Conservation (phyloP, 35 echinoderm and acorn worm species). For the Anneissia japonica region DNA sequence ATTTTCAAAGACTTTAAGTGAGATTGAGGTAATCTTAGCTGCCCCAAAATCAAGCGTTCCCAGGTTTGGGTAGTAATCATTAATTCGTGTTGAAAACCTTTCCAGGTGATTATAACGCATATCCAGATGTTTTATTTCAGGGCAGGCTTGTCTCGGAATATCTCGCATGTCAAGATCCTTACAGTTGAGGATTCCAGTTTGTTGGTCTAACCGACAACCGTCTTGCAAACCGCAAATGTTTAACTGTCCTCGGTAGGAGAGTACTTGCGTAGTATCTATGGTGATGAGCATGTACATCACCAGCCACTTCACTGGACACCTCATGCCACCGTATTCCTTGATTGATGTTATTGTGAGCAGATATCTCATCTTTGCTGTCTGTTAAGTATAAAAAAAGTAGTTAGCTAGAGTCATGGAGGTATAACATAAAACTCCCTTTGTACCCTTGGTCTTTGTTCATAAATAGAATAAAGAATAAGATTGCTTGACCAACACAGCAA, state of each 20-base stretch:
- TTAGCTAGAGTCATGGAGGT: too few species aligned
- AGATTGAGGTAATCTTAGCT: neutral
- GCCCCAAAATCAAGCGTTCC: neutral
- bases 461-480: too few species aligned
- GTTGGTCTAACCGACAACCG: neutral
- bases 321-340: neutral
- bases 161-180: neutral
- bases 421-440: too few species aligned
- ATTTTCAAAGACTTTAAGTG: neutral
- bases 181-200: neutral
- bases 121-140: constrained; percentile 18
- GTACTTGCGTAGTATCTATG: neutral
- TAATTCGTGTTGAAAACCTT: neutral
- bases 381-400: too few species aligned
- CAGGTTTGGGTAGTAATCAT: neutral
- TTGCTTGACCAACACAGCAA: too few species aligned
- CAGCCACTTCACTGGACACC: neutral
- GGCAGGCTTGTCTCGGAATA: neutral
- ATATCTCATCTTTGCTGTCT: neutral
- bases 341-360: neutral
- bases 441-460: too few species aligned
- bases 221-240: neutral
- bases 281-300: neutral
- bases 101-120: constrained; percentile 35
- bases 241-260: neutral